These are phyloP conservation scores for Caenorhabditis tropicalis DNA, from an alignment of 1,140 invertebrate genomes.

Conservation along the genomic window DNA sequence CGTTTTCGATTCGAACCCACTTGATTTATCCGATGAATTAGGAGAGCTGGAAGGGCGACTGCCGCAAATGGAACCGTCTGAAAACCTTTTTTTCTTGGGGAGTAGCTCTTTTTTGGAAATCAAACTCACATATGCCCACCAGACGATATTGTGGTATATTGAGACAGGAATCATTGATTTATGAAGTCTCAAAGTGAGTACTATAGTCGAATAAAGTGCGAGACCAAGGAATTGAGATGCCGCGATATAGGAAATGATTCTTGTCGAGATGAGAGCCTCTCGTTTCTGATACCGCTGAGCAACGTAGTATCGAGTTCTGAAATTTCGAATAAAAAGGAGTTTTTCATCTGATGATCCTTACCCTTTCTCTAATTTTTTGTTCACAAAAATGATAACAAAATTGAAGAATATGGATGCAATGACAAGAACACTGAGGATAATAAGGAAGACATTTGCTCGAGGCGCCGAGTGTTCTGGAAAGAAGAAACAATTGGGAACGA, in stretches of 20 bases:
- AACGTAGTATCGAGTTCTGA: slow-evolving; percentile 14
- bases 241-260: slow-evolving; percentile 22
- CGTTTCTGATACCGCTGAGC: neutral
- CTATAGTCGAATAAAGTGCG: neutral
- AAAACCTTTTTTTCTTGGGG: neutral
- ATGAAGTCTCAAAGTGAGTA: neutral
- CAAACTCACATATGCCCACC: slow-evolving; percentile 27
- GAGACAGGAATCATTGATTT: slow-evolving; percentile 18
- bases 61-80: slow-evolving; percentile 26
- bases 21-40: slow-evolving; percentile 18
- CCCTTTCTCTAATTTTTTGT: slow-evolving; percentile 13
- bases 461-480: neutral
- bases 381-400: neutral
- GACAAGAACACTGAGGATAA: neutral
- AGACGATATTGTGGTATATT: slow-evolving; percentile 13
- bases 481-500: slow-evolving; percentile 24
- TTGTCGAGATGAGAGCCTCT: neutral
- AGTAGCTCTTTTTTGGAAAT: neutral
- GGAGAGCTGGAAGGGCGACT: neutral
- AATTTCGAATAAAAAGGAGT: neutral
- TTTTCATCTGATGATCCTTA: neutral
- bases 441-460: neutral
- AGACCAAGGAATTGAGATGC: neutral
- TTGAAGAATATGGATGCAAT: neutral
- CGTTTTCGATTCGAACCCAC: slow-evolving; percentile 32